phyloP scores from a whole-genome alignment of 2,797 vertebrate species.

The Selene dorsalis region DNA sequence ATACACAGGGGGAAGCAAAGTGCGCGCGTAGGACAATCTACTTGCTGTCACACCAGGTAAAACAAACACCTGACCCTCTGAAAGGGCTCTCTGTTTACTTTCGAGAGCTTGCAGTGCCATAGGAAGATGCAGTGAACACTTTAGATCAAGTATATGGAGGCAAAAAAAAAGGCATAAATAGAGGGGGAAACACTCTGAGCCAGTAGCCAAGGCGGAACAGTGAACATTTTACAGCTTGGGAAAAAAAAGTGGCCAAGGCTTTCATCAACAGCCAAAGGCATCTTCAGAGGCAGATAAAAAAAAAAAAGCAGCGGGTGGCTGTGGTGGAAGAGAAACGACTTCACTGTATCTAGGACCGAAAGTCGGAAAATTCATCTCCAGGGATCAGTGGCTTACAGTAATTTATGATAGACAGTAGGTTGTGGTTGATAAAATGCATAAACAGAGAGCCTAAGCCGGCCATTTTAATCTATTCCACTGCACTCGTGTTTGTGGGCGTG shows the following conservation, averaged over 20 bases:
- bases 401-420: slow-evolving; percentile 25
- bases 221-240: slow-evolving; percentile 60
- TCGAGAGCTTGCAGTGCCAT: slow-evolving; percentile 31
- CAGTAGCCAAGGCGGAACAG: slow-evolving; percentile 60
- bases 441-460: neutral
- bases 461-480: slow-evolving; percentile 21
- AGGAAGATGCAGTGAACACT: slow-evolving; percentile 43
- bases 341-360: slow-evolving; percentile 49
- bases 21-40: slow-evolving; percentile 15
- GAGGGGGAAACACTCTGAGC: slow-evolving; percentile 46
- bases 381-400: slow-evolving; percentile 31
- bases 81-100: slow-evolving; percentile 49
- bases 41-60: slow-evolving; percentile 37
- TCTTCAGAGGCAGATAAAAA: slow-evolving; percentile 64
- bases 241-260: slow-evolving; percentile 42
- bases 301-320: slow-evolving; percentile 21
- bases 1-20: slow-evolving; percentile 26
- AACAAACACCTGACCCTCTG: slow-evolving; percentile 32
- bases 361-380: slow-evolving; percentile 46
- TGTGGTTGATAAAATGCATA: slow-evolving; percentile 40
- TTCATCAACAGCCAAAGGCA: slow-evolving; percentile 76
- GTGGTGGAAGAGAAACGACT: slow-evolving; percentile 48
- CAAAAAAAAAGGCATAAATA: slow-evolving; percentile 45
- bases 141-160: slow-evolving; percentile 58
- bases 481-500: neutral